Percentiles rank a stretch among this genome's conserved stretches.
phyloP scores from a whole-genome alignment of 1,140 invertebrate species.

The Dendroctonus valens region DNA sequence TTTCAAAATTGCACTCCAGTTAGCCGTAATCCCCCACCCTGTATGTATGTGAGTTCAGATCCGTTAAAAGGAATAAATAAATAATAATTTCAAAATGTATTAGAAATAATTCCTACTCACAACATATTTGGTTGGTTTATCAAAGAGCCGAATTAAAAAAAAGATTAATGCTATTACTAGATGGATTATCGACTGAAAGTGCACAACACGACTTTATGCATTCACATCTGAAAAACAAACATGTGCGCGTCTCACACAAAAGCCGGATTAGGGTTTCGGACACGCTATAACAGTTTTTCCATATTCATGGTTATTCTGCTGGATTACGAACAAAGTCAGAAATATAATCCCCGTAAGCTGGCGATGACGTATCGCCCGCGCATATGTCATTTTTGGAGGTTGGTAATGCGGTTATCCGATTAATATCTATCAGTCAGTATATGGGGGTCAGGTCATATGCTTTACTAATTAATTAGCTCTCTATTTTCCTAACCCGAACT shows the following conservation, averaged over 20 bases:
- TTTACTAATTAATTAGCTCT: too few relatives aligned
- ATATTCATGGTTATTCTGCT: constrained; percentile 25
- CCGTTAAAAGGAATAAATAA: too few relatives aligned
- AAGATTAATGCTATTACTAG: too few relatives aligned
- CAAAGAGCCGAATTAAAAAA: too few relatives aligned
- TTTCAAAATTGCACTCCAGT: too few relatives aligned
- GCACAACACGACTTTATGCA: neutral
- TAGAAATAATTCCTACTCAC: too few relatives aligned
- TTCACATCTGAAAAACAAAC: constrained; percentile 3
- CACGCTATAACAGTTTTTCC: constrained; percentile 22
- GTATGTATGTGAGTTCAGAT: too few relatives aligned
- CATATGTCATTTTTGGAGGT: constrained; percentile 16
- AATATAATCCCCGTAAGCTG: constrained; percentile 22
- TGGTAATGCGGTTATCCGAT: constrained; percentile 14
- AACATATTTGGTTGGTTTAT: too few relatives aligned
- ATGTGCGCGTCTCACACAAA: neutral
- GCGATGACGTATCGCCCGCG: constrained; percentile 18
- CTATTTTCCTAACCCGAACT: too few relatives aligned
- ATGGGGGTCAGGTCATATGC: neutral
- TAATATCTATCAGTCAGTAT: constrained; percentile 5
- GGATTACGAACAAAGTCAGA: constrained; percentile 24
- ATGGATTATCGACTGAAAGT: neutral
- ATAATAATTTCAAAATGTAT: too few relatives aligned
- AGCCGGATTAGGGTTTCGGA: constrained; percentile 13
- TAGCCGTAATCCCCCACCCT: too few relatives aligned